A percentile compares a stretch with the other conserved stretches of the same genome.
These are phyloP conservation scores for Moxostoma hubbsi DNA, from an alignment of 2,797 vertebrate species.

Conservation along the genomic window DNA sequence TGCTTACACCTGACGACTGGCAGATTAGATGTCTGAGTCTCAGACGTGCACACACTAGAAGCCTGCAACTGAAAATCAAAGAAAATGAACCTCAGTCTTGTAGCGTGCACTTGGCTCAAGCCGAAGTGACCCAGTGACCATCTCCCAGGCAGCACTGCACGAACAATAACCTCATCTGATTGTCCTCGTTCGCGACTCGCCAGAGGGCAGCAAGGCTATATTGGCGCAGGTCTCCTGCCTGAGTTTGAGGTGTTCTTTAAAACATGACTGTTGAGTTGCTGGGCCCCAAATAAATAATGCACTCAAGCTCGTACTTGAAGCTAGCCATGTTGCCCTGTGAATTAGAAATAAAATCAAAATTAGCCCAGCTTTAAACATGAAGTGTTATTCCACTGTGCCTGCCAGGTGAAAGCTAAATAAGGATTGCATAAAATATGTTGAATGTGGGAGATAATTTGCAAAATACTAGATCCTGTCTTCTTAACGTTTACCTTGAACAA, in stretches of 20 bases:
- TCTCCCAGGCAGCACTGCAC: background rate
- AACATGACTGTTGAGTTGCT: constrained; percentile 19
- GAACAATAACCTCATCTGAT: constrained; percentile 9
- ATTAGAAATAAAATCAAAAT: background rate
- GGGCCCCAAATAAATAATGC: constrained; percentile 25
- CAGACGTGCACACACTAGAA: no score
- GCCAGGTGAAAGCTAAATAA: constrained; percentile 1
- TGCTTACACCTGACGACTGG: no score
- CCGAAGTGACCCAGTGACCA: no score
- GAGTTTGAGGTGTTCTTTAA: constrained; percentile 30
- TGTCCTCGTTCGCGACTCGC: background rate
- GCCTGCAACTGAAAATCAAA: no score
- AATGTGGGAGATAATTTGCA: constrained; percentile 12
- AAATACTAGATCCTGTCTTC: constrained; percentile 3
- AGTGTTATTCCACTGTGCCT: constrained; percentile 1
- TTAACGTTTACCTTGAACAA: constrained; percentile 15
- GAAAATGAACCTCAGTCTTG: no score
- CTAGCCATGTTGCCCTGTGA: background rate
- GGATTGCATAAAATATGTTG: constrained; percentile 19
- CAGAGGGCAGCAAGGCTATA: constrained; percentile 1
- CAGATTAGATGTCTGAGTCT: no score
- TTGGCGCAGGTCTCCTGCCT: constrained; percentile 3
- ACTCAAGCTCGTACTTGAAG: constrained; percentile 9
- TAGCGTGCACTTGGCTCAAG: no score
- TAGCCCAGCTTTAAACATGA: background rate